Percentiles rank a stretch among this genome's conserved stretches.
These are phyloP conservation scores for Conistra vaccinii DNA, from an alignment of 2,888 invertebrate species.

Conservation along the genomic window DNA sequence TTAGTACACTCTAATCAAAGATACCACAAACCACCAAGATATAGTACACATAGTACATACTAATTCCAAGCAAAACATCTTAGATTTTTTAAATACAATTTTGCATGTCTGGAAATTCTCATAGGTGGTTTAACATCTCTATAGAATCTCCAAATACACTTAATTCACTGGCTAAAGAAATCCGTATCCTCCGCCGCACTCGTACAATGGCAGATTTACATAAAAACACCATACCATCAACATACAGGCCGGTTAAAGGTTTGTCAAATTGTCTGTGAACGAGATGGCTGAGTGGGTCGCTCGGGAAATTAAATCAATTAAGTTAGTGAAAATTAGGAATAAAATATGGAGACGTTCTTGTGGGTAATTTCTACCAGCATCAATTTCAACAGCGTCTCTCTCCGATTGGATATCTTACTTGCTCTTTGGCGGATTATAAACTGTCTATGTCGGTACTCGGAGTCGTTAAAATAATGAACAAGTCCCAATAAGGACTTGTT, in stretches of 20 bases:
- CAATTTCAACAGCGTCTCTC: no score
- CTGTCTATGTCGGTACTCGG: no score
- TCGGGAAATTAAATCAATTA: slow-evolving; percentile 24
- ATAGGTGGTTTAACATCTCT: slow-evolving; percentile 65
- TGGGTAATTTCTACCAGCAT: no score
- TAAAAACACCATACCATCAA: slow-evolving; percentile 69
- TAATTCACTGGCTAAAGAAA: slow-evolving; percentile 73
- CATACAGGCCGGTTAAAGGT: slow-evolving; percentile 60
- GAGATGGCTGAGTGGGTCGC: slow-evolving; percentile 6
- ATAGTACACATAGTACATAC: no score
- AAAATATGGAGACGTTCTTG: no score
- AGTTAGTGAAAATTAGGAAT: not conserved
- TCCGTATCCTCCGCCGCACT: slow-evolving; percentile 64
- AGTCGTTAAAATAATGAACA: no score
- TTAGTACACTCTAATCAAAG: not conserved
- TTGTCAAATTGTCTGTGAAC: slow-evolving; percentile 63
- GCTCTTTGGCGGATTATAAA: no score
- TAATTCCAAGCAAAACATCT: not conserved
- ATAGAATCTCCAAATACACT: slow-evolving; percentile 50
- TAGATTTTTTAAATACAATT: not conserved
- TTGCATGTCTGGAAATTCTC: not conserved
- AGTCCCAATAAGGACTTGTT: no score
- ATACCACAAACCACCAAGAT: not conserved
- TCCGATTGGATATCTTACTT: no score
- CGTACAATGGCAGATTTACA: slow-evolving; percentile 75